Conservation (phyloP, 2,888 invertebrate genomes). For the Drosophila kuntzei region DNA sequence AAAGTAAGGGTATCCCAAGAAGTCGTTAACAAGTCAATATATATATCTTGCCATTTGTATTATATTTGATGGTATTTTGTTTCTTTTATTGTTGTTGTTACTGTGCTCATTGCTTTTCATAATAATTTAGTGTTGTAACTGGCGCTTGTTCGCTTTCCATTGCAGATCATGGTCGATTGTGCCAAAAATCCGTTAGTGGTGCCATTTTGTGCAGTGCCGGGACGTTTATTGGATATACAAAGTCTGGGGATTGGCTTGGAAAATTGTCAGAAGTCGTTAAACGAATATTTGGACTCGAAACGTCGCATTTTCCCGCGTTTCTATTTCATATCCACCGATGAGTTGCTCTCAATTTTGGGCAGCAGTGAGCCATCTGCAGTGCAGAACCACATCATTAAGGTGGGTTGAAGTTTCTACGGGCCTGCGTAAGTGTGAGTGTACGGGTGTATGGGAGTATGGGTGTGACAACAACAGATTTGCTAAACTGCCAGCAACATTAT, state of each 20-base stretch:
- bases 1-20: slow-evolving; percentile 24
- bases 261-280: slow-evolving; percentile 95
- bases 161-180: slow-evolving; percentile 93
- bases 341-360: slow-evolving; percentile 94
- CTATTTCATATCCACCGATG: slow-evolving; percentile 97
- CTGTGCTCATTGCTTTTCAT: slow-evolving; percentile 59
- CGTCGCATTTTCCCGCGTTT: slow-evolving; percentile 95
- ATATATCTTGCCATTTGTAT: slow-evolving; percentile 28
- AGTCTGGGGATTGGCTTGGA: slow-evolving; percentile 91
- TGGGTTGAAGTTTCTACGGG: slow-evolving; percentile 78
- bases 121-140: slow-evolving; percentile 72
- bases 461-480: slow-evolving; percentile 80
- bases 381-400: slow-evolving; percentile 97
- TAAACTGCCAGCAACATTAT: slow-evolving; percentile 80
- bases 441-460: slow-evolving; percentile 22
- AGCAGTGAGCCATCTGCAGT: slow-evolving; percentile 93
- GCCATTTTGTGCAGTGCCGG: slow-evolving; percentile 91
- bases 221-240: slow-evolving; percentile 91
- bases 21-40: background rate
- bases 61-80: slow-evolving; percentile 48
- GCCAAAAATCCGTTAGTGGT: slow-evolving; percentile 92
- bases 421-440: slow-evolving; percentile 16
- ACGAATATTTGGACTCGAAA: slow-evolving; percentile 95
- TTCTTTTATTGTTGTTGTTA: slow-evolving; percentile 34
- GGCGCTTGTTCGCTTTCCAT: slow-evolving; percentile 55